Evolutionary conservation across 2,888 invertebrate genomes (phyloP), one percentile per base, ranked within the genome.

Genomic region (Sarcophaga caerulescens): DNA sequence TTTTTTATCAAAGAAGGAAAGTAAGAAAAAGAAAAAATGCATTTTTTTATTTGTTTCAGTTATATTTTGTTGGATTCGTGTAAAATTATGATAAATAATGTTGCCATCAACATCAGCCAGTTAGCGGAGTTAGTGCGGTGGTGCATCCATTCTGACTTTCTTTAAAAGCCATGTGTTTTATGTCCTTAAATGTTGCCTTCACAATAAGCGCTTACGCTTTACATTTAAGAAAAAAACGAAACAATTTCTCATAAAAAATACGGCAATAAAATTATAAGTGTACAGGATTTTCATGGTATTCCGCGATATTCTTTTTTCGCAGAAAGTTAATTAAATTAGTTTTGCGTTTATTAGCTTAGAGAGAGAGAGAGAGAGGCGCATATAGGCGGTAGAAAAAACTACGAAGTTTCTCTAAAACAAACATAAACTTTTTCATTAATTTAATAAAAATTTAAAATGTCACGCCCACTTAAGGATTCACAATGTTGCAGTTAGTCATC

Each of bases 21-120:
- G 57, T 47, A 81, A 45, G 45, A 17, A 44, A 78, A 73, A 69
- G 60, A 57, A 57, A 68, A 69, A 23, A 17, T 52, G n/a, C 47
- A 10, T 4, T 52, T 68, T 75, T 52, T 52, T 44, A 57, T 14
- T 44, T 65, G 62, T 77, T 52, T 73, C 74, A 81, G 65, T 84
- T 86, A 86, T 84, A 35, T 35, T 86, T 35, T 35, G 35, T 80
- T 81, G 85, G 81, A 87, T 87, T 79, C 87, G 85, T 88, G 87
- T 87, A 84, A 88, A 88, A 88, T 88, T 88, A 88, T 88, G 88
- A 88, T 88, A 88, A 88, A 87, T 87, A 85, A 78, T 81, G 81
- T 76, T 77, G 71, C 52, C 60, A 60, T 10, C 66, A 76, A 44
- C 77, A 63, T 66, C 69, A 87, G 59, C 60, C 69, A 84, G 6